Conservation (phyloP, 2,888 invertebrate genomes). For the Perizoma affinitatum region DNA sequence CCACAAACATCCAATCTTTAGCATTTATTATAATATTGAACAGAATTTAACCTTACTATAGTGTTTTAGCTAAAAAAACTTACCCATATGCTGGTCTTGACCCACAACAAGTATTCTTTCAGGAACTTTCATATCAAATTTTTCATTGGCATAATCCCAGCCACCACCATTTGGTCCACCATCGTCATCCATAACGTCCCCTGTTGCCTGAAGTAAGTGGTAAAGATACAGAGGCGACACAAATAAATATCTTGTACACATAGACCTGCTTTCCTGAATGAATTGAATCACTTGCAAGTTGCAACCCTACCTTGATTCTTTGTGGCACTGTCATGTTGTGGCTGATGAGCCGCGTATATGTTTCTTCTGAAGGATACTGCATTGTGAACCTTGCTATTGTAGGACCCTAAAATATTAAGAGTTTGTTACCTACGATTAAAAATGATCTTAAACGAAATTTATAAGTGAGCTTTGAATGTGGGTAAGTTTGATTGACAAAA, state of each 20-base stretch:
- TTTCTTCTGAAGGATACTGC: constrained; percentile 77
- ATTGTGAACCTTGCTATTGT: constrained; percentile 44
- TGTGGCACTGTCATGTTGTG: constrained; percentile 81
- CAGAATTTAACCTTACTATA: too few relatives aligned
- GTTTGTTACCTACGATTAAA: too few relatives aligned
- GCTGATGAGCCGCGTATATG: constrained; percentile 77
- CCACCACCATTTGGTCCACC: constrained; percentile 85
- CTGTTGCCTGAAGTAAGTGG: constrained; percentile 84
- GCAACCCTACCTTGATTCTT: constrained; percentile 73
- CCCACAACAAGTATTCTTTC: constrained; percentile 96
- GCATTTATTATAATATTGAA: too few relatives aligned
- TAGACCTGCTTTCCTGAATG: not conserved
- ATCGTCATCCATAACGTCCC: constrained; percentile 87
- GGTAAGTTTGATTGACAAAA: constrained; percentile 12
- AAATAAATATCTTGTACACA: not conserved
- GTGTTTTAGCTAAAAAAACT: constrained; percentile 26
- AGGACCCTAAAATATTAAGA: constrained; percentile 26
- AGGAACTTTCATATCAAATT: constrained; percentile 96
- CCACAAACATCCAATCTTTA: too few relatives aligned
- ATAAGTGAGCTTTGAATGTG: constrained; percentile 4
- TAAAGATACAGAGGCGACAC: not conserved
- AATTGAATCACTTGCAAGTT: not conserved
- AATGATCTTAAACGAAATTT: constrained; percentile 6
- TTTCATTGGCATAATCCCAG: constrained; percentile 88
- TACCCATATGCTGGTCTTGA: constrained; percentile 87